Base-by-base conservation (phyloP, 2,113 vertebrate species). In the Lophochroa leadbeateri region DNA sequence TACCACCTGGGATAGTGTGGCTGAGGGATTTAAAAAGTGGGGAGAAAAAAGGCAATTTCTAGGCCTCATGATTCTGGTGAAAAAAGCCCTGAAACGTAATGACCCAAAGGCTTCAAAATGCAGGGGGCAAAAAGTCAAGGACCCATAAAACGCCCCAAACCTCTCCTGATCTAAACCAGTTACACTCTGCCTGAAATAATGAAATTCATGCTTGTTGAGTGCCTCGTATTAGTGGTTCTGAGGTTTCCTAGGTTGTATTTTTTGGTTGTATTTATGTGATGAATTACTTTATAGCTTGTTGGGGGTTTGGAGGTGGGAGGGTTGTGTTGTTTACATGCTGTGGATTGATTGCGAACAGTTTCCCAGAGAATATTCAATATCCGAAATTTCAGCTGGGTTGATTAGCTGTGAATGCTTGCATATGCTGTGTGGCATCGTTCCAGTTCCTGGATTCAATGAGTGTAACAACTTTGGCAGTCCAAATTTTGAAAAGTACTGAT, bases 341-440 rank as follows among this genome's bases (percentile, higher is more conserved):
- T 50, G 87, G 63, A 91, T 95, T 93, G 92, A 96, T 90, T 55
- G 79, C 0, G 29, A 96, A 83, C 68, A 77, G 90, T 94, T 96
- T 93, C 85, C 75, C 78, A 2, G 82, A 70, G 90, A 96, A 90
- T 93, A 75, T 90, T 93, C 88, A 83, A 77, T 95, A 94, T 86
- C 79, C 2, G 8, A 81, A 92, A 81, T 95, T 93, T 95, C 92
- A 83, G 55, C 82, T 92, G 79, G 68, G 88, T 86, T 92, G 96
- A 96, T 97, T 96, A 96, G 92, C 88, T 92, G 90, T 94, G 96
- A 96, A 78, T 70, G 57, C 85, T 94, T 86, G 77, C 95, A 96
- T 96, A 94, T 94, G 94, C 85, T 74, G 68, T 24, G 79, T 95
- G 96, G 96, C 93, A 17, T 88, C 92, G 64, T 88, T 97, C 94